phyloP scores from a whole-genome alignment of 2,888 invertebrate genomes.

The Beris chalybata region DNA sequence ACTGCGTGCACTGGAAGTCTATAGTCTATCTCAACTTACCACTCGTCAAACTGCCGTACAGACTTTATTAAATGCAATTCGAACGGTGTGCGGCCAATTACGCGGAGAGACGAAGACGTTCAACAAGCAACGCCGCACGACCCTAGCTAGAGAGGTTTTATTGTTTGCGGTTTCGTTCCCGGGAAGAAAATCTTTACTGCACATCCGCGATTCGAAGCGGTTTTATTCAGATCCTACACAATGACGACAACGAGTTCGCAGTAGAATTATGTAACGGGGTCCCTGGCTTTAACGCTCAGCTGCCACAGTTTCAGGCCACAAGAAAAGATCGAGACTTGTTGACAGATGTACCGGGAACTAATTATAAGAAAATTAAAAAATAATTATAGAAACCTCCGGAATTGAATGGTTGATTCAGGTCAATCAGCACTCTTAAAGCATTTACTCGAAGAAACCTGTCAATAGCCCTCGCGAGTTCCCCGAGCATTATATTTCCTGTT shows the following conservation, averaged over 20 bases:
- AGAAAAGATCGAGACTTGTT: background rate
- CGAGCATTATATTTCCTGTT: background rate
- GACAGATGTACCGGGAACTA: slow-evolving; percentile 12
- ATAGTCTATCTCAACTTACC: background rate
- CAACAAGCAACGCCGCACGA: background rate
- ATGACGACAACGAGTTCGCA: background rate
- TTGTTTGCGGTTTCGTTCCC: slow-evolving; percentile 18
- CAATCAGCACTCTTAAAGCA: background rate
- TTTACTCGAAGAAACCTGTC: background rate
- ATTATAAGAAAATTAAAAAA: slow-evolving; percentile 1
- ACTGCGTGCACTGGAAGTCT: slow-evolving; percentile 2
- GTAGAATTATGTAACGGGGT: slow-evolving; percentile 6
- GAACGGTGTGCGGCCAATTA: slow-evolving; percentile 11
- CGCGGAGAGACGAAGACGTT: background rate
- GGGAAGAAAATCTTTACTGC: slow-evolving; percentile 6
- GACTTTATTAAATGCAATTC: background rate
- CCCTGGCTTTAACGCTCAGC: background rate
- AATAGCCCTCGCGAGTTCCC: background rate
- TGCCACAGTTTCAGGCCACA: slow-evolving; percentile 9
- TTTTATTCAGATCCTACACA: background rate
- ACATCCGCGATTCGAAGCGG: slow-evolving; percentile 18
- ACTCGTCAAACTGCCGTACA: no score
- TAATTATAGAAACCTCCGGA: slow-evolving; percentile 5
- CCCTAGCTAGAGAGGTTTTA: slow-evolving; percentile 13
- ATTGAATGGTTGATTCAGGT: background rate